Percentiles rank a stretch among this genome's conserved stretches.
phyloP scores from a whole-genome alignment of 2,888 invertebrate species.

The Drosophila testacea region DNA sequence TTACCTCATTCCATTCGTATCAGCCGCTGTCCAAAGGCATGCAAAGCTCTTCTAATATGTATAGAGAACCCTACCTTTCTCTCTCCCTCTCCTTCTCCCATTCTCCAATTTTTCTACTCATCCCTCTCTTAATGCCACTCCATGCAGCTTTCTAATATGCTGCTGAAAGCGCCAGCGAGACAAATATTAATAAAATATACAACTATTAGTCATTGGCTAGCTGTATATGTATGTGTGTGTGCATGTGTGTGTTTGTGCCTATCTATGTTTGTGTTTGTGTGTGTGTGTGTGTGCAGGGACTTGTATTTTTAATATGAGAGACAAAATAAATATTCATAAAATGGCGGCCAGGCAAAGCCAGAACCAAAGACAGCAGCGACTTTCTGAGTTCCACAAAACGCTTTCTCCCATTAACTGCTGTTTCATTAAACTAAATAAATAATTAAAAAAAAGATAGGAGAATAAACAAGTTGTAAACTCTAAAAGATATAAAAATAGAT shows the following conservation, averaged over 20 bases:
- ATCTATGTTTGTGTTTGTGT: conserved; percentile 33
- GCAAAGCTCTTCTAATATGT: conserved; percentile 66
- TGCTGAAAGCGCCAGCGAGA: conserved; percentile 53
- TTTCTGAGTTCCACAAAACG: conserved; percentile 20
- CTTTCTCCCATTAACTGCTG: conserved; percentile 1
- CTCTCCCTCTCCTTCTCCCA: neutral
- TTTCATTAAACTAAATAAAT: no score
- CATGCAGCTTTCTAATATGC: conserved; percentile 42
- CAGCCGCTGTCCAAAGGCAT: conserved; percentile 52
- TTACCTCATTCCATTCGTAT: conserved; percentile 17
- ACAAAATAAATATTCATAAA: conserved; percentile 80
- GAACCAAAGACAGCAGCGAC: conserved; percentile 19
- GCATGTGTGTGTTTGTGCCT: conserved; percentile 22
- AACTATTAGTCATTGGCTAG: conserved; percentile 79
- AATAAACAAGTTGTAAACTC: no score
- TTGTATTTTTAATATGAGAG: conserved; percentile 78
- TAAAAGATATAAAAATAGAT: no score
- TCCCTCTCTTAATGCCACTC: neutral
- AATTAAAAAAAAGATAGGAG: no score
- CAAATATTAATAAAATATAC: conserved; percentile 81
- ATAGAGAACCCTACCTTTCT: conserved; percentile 14
- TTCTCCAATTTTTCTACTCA: no score
- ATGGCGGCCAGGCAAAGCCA: conserved; percentile 51
- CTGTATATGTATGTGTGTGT: conserved; percentile 23
- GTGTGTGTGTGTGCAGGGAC: conserved; percentile 37